A percentile compares a stretch with the other conserved stretches of the same genome.
Conservation (phyloP, 2,888 invertebrate genomes). For the Sminthurinus aureus region DNA sequence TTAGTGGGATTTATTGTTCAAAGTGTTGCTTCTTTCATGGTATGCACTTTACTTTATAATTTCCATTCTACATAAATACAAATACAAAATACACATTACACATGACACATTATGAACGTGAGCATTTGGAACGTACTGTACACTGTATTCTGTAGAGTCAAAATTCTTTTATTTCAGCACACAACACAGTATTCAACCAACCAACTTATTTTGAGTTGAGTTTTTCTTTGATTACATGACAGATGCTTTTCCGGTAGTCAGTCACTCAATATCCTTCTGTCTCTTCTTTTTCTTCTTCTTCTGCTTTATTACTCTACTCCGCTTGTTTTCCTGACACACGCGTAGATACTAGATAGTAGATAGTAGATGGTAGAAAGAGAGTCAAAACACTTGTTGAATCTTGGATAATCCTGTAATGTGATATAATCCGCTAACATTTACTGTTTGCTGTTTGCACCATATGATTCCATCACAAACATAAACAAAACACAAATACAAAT, state of each 20-base stretch:
- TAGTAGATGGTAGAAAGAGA: too few species aligned
- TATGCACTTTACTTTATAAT: not conserved
- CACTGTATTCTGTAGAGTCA: not conserved
- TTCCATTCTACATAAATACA: not conserved
- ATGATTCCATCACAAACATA: not conserved
- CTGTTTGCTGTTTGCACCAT: not conserved
- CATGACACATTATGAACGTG: too few species aligned
- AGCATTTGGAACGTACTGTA: not conserved
- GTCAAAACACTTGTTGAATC: too few species aligned
- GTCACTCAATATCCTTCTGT: slow-evolving; percentile 25
- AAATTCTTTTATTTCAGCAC: slow-evolving; percentile 8
- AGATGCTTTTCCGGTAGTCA: slow-evolving; percentile 34
- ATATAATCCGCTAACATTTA: not conserved
- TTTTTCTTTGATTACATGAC: slow-evolving; percentile 29
- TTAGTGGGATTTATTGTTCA: too few species aligned
- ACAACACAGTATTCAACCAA: not conserved
- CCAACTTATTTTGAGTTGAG: slow-evolving; percentile 10
- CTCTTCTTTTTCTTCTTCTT: not conserved
- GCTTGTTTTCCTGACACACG: too few species aligned
- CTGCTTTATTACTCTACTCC: too few species aligned
- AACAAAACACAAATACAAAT: not conserved
- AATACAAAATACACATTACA: too few species aligned
- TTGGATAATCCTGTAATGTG: not conserved
- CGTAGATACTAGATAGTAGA: too few species aligned
- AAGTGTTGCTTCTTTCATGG: not conserved